Evolutionary conservation across 2,797 vertebrate species (phyloP).

Genomic region (Lateolabrax maculatus): DNA sequence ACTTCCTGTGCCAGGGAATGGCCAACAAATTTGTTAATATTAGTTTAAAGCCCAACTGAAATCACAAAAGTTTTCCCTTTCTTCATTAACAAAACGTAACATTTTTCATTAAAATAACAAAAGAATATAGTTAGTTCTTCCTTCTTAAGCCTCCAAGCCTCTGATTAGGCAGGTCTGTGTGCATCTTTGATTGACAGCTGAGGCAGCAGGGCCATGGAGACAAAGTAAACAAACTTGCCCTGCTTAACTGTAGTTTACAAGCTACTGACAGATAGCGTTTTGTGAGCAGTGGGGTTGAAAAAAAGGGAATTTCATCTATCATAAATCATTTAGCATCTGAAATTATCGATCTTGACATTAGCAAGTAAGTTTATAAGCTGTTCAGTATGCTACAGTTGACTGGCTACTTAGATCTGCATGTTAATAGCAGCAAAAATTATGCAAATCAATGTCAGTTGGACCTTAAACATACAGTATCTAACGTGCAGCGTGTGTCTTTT

Average conservation of each 20-base stretch:
- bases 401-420: neutral
- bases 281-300: neutral
- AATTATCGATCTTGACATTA: neutral
- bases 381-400: neutral
- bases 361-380: neutral
- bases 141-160: neutral
- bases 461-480: neutral
- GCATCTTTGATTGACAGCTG: neutral
- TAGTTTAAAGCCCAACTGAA: neutral
- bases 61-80: neutral
- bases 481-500: neutral
- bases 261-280: neutral
- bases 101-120: neutral
- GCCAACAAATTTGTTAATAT: neutral
- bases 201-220: neutral
- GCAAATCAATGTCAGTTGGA: neutral
- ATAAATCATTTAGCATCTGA: neutral
- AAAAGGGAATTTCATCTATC: too few relatives aligned
- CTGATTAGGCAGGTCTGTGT: neutral
- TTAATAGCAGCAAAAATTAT: neutral
- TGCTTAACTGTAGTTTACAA: neutral
- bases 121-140: neutral
- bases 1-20: neutral
- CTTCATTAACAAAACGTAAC: too few relatives aligned
- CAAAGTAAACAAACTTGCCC: neutral